Evolutionary conservation across 2,113 vertebrate species (phyloP), one percentile per base, ranked within the genome.

Genomic region (Turdus rufiventris): DNA sequence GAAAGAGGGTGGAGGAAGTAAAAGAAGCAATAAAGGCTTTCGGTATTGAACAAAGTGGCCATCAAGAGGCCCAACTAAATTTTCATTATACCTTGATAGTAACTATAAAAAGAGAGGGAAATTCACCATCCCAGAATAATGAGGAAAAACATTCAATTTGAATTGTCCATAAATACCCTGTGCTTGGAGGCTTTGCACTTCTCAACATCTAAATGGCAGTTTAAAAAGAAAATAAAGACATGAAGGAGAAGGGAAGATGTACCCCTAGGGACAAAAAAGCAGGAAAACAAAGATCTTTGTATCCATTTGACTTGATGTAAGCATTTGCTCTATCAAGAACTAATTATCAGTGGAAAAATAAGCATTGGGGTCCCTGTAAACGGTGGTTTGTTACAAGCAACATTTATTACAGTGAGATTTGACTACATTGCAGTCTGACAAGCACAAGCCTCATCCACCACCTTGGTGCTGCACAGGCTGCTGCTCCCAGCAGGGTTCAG

Each of bases 141-240:
- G 78, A 94, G 58, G 71, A 47, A 90, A 83, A 95, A 20, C n/a
- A 65, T 45, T 94, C 58, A 17, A 47, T 87, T 58, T 87, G 77
- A 95, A 89, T 85, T 58, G 67, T 93, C 82, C 79, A 74, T 83
- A 85, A 93, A 91, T 88, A 92, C 53, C 38, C 26, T 54, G 12
- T 34, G 76, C 75, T 93, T 83, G 3, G 18, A 93, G 78, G 78
- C 74, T 94, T 65, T 83, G 63, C 56, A 43, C 42, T 84, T 63
- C 75, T 95, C 66, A 88, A 90, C 75, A 74, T 88, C 51, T 88
- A 94, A 96, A 94, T 77, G 51, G 63, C 72, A 88, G 63, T 80
- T 91, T 63, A 87, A 67, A 94, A 90, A 50, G 72, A 88, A 94
- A 95, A 93, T 88, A 88, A 88, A 85, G 67, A 57, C 58, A 24